Evolutionary conservation across 1,140 invertebrate species (phyloP), one percentile per base, ranked within the genome.

Genomic region (Drosophila pectinifera): DNA sequence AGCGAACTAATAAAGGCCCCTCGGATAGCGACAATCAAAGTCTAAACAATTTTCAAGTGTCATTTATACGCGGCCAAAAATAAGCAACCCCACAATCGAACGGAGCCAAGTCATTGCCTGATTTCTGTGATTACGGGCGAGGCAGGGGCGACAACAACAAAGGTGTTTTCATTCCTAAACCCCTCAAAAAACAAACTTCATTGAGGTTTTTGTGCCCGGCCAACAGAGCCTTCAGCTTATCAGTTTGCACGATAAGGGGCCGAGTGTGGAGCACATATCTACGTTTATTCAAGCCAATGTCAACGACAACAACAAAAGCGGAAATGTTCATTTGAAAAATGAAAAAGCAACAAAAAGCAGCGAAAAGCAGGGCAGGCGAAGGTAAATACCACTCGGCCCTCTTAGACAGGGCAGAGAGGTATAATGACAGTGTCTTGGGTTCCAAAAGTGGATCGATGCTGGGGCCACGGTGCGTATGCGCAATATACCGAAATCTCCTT

Each of bases 161-260:
- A 28, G 36, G 22, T 36, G 51, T 42, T 36, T 63, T 41, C 41
- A 36, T 53, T 48, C 62, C 61, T 22, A 49, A 51, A 38, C 36
- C 42, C 51, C 22, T 59, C 59, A 68, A 14, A 38, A 38, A 38
- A 14, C 2, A 6, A 34, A 72, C 34, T 88, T 86, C 82, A 86
- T 86, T 86, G 79, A 86, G 79, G 57, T 39, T 62, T 84, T 76
- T 58, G 63, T 68, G 65, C 62, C 26, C 39, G 57, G 64, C 22
- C 34, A 36, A 72, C 56, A 43, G 56, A 51, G 54, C 45, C 75
- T 70, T 36, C 39, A 18, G 54, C 75, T 89, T 84, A 88, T 88
- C 84, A 89, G 72, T 88, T 89, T 73, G 84, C 46, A 78, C 76
- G 84, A 88, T 88, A 88, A 89, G 76, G 34, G 67, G 10, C 64